Percentiles rank a stretch among this genome's conserved stretches.
Evolutionary conservation across 53 echinoderm and acorn worm genomes (phyloP).

Genomic region (Antedon mediterranea): DNA sequence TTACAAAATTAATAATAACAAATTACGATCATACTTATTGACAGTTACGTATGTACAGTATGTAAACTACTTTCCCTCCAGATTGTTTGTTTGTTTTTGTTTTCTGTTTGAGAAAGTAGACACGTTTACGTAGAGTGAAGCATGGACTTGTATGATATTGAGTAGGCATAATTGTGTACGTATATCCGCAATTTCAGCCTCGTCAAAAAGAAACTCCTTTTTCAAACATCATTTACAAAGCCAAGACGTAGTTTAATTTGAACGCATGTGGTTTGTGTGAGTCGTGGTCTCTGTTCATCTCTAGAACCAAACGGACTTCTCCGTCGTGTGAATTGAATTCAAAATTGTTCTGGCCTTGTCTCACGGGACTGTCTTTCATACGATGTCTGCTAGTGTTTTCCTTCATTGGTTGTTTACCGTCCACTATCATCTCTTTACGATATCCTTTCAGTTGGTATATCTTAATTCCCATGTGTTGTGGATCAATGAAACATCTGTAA

Average conservation of each 20-base stretch:
- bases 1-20: too few relatives aligned
- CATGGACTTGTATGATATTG: too few relatives aligned
- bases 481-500: slow-evolving; percentile 77
- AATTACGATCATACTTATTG: too few relatives aligned
- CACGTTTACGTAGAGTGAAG: too few relatives aligned
- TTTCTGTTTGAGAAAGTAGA: too few relatives aligned
- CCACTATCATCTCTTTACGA: slow-evolving; percentile 62
- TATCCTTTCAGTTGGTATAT: slow-evolving; percentile 57
- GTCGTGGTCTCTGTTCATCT: slow-evolving; percentile 41
- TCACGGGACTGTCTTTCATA: slow-evolving; percentile 52
- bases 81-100: too few relatives aligned
- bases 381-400: slow-evolving; percentile 64
- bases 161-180: too few relatives aligned
- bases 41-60: too few relatives aligned
- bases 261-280: slow-evolving; percentile 62
- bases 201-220: background rate
- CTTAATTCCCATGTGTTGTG: slow-evolving; percentile 81
- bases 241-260: slow-evolving; percentile 89
- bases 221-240: slow-evolving; percentile 27
- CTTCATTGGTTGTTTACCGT: slow-evolving; percentile 55
- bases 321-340: slow-evolving; percentile 83
- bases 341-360: slow-evolving; percentile 84
- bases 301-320: slow-evolving; percentile 54
- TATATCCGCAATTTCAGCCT: too few relatives aligned
- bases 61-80: too few relatives aligned